Evolutionary conservation across 2,888 invertebrate species (phyloP), one percentile per base, ranked within the genome.

Genomic region (Tigriopus californicus): DNA sequence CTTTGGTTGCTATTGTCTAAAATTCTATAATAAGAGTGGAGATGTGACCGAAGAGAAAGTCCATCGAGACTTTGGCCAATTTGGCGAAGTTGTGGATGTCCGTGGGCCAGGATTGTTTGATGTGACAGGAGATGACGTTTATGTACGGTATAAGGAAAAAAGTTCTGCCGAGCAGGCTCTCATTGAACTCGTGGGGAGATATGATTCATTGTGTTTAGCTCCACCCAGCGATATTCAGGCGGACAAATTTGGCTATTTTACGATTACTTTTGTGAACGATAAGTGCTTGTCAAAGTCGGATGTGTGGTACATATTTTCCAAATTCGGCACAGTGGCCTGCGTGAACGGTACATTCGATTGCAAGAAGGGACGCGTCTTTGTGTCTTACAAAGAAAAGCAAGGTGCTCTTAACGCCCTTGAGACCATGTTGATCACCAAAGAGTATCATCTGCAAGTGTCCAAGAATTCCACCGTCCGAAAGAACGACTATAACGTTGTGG

Each of bases 321-420:
- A 59, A 42, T 59, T 59, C 41, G 59, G 59, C 1, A 49, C 59
- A 2, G 59, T 59, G n/a, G 59, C 59, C 22, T 48, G 59, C n/a
- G 59, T 59, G 12, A 59, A 59, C 41, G 59, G 59, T 15, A 59
- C 59, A n/a, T 59, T 59, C 52, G 59, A 59, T 24, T 59, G 59
- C 41, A 59, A 59, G 22, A 59, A 59, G 41, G 59, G 59, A 10
- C 51, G 59, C 12, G 59, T 59, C n/a, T 59, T 59, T 59, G 59
- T 59, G 22, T 59, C 59, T 15, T 59, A 59, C 24, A 59, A 59
- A 25, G 59, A 59, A 12, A 59, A 59, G 59, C 59, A 59, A 25
- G 59, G 59, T 11, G 59, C 59, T 18, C 52, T 59, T 1, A 59
- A 58, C 41, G 59, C 59, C 15, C 49, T 59, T 20, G 59, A 59